These are phyloP conservation scores for Ceratina calcarata DNA, from an alignment of 1,140 invertebrate species.

Conservation along the genomic window DNA sequence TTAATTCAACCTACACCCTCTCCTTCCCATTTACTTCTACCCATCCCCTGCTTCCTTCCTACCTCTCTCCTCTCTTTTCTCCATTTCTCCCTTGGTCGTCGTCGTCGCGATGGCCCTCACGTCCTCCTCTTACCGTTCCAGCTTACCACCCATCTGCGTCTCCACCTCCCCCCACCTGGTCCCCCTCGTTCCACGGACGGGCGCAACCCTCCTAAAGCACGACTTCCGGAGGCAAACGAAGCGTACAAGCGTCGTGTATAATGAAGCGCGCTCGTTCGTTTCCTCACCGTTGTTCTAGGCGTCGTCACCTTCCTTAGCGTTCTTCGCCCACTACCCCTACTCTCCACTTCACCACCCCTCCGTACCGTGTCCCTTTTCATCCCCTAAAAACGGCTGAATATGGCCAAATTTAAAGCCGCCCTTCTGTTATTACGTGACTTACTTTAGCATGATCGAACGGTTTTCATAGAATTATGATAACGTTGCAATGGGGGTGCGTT, in stretches of 20 bases:
- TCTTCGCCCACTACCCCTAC: conserved; percentile 8
- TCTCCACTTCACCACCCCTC: neutral
- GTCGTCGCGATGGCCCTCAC: conserved; percentile 29
- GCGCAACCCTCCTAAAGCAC: conserved; percentile 70
- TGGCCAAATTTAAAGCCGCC: conserved; percentile 20
- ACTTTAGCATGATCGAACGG: too few relatives aligned
- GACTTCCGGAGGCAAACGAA: conserved; percentile 80
- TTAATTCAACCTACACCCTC: conserved; percentile 62
- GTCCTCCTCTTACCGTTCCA: neutral
- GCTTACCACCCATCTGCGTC: neutral
- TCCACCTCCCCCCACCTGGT: neutral
- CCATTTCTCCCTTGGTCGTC: neutral
- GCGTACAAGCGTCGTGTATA: conserved; percentile 79
- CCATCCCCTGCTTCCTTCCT: conserved; percentile 27
- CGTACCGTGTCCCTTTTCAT: too few relatives aligned
- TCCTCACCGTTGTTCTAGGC: conserved; percentile 49
- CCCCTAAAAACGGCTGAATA: conserved; percentile 14
- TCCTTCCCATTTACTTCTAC: conserved; percentile 51
- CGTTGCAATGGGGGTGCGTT: too few relatives aligned
- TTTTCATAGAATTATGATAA: too few relatives aligned
- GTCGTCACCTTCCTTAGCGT: conserved; percentile 31
- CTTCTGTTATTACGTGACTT: neutral
- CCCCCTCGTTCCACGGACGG: neutral
- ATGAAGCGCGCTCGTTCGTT: conserved; percentile 77
- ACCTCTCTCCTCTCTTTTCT: neutral